Evolutionary conservation across 2,113 vertebrate species (phyloP).

Genomic region (Acrocephalus kingi): DNA sequence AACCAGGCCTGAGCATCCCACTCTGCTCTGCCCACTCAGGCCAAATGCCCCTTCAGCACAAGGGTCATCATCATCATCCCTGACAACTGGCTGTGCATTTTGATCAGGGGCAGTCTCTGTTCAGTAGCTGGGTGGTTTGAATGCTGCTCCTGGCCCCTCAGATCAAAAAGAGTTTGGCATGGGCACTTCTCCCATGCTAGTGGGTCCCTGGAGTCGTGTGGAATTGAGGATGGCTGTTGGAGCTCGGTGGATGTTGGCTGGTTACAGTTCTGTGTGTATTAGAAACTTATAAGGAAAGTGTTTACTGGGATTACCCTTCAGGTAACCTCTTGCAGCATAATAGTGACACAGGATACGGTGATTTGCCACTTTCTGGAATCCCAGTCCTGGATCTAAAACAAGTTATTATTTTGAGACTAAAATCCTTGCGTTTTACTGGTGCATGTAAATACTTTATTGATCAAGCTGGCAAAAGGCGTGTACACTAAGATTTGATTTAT

Average conservation of each 20-base stretch:
- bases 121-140: not conserved
- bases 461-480: constrained; percentile 18
- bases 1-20: not conserved
- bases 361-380: constrained; percentile 17
- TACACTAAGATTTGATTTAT: constrained; percentile 36
- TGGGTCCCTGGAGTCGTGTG: not conserved
- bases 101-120: not conserved
- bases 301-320: not conserved
- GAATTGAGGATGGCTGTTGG: not conserved
- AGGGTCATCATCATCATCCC: not conserved
- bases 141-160: not conserved
- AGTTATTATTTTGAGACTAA: constrained; percentile 17
- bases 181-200: not conserved
- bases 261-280: not conserved
- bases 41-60: not conserved
- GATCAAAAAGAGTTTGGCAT: not conserved
- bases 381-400: not conserved
- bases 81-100: not conserved
- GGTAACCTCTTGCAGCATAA: not conserved
- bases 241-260: not conserved
- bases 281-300: not conserved
- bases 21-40: not conserved
- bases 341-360: not conserved
- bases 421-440: not conserved
- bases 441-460: constrained; percentile 59